Base-by-base conservation (phyloP, 2,888 invertebrate species). In the Latrodectus hesperus region DNA sequence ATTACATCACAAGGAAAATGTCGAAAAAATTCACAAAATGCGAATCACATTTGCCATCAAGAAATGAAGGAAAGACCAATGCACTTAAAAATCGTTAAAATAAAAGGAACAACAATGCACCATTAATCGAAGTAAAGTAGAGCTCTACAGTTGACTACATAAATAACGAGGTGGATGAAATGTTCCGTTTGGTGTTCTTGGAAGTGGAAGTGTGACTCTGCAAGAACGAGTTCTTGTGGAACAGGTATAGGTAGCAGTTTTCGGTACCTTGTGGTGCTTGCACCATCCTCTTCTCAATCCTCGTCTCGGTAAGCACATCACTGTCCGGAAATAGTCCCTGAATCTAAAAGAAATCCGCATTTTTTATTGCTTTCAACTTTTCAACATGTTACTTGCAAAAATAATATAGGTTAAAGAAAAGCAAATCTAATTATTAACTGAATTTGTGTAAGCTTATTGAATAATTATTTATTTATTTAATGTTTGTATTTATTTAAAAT, bases 221-320 rank as follows among this genome's bases (percentile, higher is more conserved):
- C 86, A 86, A 3, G 86, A 86, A 12, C 86, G 55, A 2, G 86
- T 75, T 1, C 86, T 49, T n/a, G 70, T 86, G 14, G 86, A 86
- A 52, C 86, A 86, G 1, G 86, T 86, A 38, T 80, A 86, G 5
- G 86, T 86, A 3, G 86, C 52, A 3, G 80, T 86, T 70, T 86
- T 86, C 6, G 75, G 86, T 14, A 38, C 38, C 38, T 74, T 77
- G 0, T 26, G 65, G 9, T 74, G 52, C 17, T 71, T 80, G 67
- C 79, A 53, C 80, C 80, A 86, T 12, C 83, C 76, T 71, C 71
- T 52, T 12, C 65, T 55, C 22, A 84, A 60, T 16, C 75, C 65
- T 1, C 80, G 49, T 49, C 51, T 75, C 1, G 86, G 86, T 16
- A 75, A 80, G 49, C 86, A 86, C 38, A 86, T 55, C 17, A 86